Evolutionary conservation across 2,797 vertebrate species (phyloP).

Genomic region (Argentina silus): DNA sequence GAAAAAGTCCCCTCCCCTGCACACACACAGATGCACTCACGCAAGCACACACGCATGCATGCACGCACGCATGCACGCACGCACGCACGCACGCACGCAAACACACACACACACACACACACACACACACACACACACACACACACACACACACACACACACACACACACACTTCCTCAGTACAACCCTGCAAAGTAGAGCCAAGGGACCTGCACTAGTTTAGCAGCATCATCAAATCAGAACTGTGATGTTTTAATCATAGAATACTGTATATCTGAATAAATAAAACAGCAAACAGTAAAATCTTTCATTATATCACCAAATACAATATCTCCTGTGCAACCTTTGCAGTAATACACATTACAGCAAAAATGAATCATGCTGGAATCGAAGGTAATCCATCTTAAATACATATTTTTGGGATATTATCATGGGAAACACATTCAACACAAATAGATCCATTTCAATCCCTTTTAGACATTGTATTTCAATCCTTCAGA

Average conservation of each 20-base stretch:
- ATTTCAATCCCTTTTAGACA: background rate
- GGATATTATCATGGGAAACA: background rate
- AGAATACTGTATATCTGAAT: background rate
- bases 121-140: slow-evolving; percentile 7
- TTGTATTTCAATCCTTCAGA: background rate
- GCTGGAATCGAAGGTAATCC: background rate
- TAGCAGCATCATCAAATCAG: background rate
- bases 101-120: slow-evolving; percentile 15
- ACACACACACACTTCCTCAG: background rate
- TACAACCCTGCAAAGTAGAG: background rate
- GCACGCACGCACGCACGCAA: background rate
- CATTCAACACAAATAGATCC: background rate
- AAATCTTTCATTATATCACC: background rate
- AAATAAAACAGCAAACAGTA: background rate
- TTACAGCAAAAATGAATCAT: background rate
- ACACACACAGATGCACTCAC: slow-evolving; percentile 2
- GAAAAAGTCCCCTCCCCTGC: slow-evolving; percentile 13
- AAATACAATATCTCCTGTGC: background rate
- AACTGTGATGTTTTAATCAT: background rate
- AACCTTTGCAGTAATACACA: background rate
- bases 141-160: background rate
- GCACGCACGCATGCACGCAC: background rate
- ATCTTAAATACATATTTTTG: background rate
- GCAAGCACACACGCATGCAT: background rate
- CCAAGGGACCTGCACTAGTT: background rate